phyloP scores from a whole-genome alignment of 2,888 invertebrate genomes.

The Microdon myrmicae region DNA sequence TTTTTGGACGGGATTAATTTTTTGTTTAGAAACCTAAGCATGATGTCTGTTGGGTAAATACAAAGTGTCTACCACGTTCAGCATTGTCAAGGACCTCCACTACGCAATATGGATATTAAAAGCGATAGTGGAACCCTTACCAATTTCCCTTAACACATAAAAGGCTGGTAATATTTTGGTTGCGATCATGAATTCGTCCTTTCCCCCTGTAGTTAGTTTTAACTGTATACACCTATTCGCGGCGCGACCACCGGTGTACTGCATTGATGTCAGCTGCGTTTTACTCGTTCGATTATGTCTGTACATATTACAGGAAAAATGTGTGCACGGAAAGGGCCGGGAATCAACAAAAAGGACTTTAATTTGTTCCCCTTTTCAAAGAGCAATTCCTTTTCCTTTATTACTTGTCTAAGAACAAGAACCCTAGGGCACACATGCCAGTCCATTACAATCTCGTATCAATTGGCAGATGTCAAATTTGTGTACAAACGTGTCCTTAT shows the following conservation, averaged over 20 bases:
- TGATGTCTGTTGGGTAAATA: no score
- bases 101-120: not conserved
- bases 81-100: not conserved
- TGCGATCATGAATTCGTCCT: conserved; percentile 5
- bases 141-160: not conserved
- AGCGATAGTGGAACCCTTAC: conserved; percentile 17
- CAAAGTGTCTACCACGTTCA: not conserved
- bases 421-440: conserved; percentile 28
- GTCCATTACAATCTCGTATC: conserved; percentile 26
- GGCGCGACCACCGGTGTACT: not conserved
- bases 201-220: conserved; percentile 9
- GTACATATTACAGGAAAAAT: conserved; percentile 4
- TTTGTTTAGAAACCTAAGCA: conserved; percentile 7
- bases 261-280: conserved; percentile 39
- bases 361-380: conserved; percentile 29
- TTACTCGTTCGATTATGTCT: not conserved
- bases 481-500: conserved; percentile 29
- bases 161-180: conserved; percentile 11
- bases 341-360: conserved; percentile 22
- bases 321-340: not conserved
- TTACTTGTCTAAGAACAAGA: not conserved
- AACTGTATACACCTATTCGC: not conserved
- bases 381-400: conserved; percentile 2
- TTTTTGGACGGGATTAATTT: conserved; percentile 4
- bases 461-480: conserved; percentile 44